These are phyloP conservation scores for Dinoponera quadriceps DNA, from an alignment of 1,140 invertebrate genomes.

Conservation along the genomic window DNA sequence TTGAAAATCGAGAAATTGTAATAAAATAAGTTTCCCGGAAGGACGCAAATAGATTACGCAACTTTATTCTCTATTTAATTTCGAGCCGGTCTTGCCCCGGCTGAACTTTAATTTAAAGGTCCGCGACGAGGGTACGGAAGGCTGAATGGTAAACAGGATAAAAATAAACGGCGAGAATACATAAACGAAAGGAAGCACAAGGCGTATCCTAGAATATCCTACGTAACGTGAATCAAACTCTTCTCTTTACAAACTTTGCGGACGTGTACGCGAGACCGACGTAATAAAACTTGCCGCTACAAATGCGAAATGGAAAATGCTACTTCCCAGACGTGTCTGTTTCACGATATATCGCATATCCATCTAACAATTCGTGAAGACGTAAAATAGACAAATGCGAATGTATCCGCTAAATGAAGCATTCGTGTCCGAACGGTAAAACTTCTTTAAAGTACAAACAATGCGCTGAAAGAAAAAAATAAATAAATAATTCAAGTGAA, in stretches of 20 bases:
- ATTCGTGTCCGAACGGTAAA: background rate
- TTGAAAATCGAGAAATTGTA: conserved; percentile 20
- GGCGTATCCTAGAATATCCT: background rate
- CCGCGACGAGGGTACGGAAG: background rate
- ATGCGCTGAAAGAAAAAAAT: no score
- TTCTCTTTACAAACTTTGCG: background rate
- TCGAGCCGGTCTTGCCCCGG: conserved; percentile 3
- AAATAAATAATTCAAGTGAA: no score
- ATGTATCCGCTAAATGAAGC: background rate
- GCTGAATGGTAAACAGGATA: background rate
- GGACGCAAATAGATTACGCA: conserved; percentile 22
- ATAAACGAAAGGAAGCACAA: background rate
- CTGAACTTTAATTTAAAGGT: conserved; percentile 17
- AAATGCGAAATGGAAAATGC: conserved; percentile 3
- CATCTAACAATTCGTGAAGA: background rate
- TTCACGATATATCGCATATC: background rate
- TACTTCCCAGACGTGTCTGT: background rate
- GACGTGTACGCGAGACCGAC: background rate
- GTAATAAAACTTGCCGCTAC: background rate
- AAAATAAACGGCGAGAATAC: background rate
- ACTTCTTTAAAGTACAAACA: no score
- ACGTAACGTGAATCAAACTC: conserved; percentile 8
- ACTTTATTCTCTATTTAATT: conserved; percentile 37
- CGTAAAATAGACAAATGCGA: background rate
- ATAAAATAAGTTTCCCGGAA: conserved; percentile 30